phyloP scores from a whole-genome alignment of 2,797 vertebrate species.

The Oreochromis mossambicus region DNA sequence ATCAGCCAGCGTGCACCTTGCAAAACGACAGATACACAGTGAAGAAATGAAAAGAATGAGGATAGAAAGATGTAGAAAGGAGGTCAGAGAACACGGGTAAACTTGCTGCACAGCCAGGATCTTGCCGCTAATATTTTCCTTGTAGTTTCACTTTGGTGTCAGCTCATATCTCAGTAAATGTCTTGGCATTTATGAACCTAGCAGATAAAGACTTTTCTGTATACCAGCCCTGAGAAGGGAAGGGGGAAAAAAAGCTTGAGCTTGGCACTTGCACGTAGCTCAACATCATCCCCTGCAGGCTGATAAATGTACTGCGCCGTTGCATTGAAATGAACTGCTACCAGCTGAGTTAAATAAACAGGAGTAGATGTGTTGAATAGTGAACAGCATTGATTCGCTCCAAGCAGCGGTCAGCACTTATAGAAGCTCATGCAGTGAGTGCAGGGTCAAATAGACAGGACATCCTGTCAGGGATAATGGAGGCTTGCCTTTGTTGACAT shows the following conservation, averaged over 20 bases:
- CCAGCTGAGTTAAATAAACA: constrained; percentile 11
- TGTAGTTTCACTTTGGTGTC: constrained; percentile 21
- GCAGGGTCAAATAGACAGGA: constrained; percentile 26
- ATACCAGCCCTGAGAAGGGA: neutral
- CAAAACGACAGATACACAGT: constrained; percentile 51
- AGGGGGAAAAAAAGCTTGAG: neutral
- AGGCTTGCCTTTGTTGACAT: constrained; percentile 12
- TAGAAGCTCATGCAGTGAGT: constrained; percentile 3
- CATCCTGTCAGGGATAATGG: constrained; percentile 45
- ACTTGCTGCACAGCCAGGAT: constrained; percentile 3
- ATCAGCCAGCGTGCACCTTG: constrained; percentile 58
- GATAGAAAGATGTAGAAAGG: constrained; percentile 4
- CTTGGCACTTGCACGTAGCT: neutral
- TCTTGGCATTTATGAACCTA: constrained; percentile 26
- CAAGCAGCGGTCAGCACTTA: constrained; percentile 28
- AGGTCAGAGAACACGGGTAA: constrained; percentile 14
- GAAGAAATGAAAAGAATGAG: constrained; percentile 28
- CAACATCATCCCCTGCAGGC: constrained; percentile 55
- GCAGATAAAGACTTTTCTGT: constrained; percentile 32
- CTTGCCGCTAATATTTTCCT: neutral
- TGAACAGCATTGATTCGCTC: constrained; percentile 27
- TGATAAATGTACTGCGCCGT: neutral
- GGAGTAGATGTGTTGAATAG: constrained; percentile 20
- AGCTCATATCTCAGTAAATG: constrained; percentile 19
- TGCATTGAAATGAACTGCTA: neutral